Percentiles rank a stretch among this genome's conserved stretches.
Conservation (phyloP, 2,797 vertebrate species). For the Simalia tracyae region DNA sequence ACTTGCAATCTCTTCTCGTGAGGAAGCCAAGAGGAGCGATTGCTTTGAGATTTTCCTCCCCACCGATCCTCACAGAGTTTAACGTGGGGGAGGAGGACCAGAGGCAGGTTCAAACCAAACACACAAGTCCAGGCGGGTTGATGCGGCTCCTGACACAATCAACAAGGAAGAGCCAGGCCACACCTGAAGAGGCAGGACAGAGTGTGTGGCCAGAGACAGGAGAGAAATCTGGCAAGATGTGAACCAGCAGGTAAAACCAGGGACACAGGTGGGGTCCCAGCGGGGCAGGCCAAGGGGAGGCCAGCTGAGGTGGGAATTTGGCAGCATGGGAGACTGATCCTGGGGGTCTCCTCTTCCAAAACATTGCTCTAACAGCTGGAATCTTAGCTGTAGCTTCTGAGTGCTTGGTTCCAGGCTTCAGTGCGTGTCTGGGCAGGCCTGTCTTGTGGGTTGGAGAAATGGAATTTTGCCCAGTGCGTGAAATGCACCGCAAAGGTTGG, state of each 20-base stretch:
- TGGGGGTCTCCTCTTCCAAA: background rate
- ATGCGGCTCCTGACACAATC: slow-evolving; percentile 8
- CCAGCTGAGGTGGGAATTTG: background rate
- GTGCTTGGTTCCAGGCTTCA: background rate
- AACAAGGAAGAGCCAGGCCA: slow-evolving; percentile 9
- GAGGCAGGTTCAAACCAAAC: slow-evolving; percentile 18
- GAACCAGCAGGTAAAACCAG: slow-evolving; percentile 23
- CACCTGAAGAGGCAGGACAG: background rate
- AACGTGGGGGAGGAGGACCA: background rate
- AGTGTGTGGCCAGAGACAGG: background rate
- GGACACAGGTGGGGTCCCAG: background rate
- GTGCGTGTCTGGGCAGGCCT: background rate
- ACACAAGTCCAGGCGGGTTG: slow-evolving; percentile 13
- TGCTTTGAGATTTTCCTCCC: background rate
- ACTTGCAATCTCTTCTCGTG: background rate
- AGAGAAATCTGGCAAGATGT: background rate
- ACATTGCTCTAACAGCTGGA: background rate
- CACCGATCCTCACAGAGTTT: background rate
- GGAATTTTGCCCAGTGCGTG: background rate
- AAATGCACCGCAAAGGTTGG: background rate
- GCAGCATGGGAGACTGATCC: background rate
- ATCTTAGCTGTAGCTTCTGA: background rate
- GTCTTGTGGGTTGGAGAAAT: background rate
- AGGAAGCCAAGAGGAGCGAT: background rate
- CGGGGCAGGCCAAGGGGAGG: background rate